Evolutionary conservation across 2,797 vertebrate species (phyloP).

Genomic region (Botia kubotai): DNA sequence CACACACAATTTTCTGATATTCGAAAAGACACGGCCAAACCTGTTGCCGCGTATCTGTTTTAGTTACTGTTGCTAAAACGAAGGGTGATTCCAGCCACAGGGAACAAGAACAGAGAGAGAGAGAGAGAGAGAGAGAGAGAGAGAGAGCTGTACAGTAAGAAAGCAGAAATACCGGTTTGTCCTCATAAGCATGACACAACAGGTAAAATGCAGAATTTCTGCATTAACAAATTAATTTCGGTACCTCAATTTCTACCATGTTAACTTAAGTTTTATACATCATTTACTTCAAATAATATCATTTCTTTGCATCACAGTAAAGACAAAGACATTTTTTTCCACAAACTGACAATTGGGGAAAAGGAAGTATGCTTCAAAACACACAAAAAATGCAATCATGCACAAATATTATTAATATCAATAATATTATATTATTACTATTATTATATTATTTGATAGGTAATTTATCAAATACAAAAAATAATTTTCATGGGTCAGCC

Average conservation of each 20-base stretch:
- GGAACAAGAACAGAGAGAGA: slow-evolving; percentile 39
- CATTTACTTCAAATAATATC: too few relatives aligned
- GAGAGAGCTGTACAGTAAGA: slow-evolving; percentile 70
- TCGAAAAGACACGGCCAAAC: slow-evolving; percentile 72
- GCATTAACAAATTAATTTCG: too few relatives aligned
- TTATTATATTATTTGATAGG: too few relatives aligned
- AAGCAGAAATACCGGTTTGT: slow-evolving; percentile 79
- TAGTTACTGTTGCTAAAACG: slow-evolving; percentile 86
- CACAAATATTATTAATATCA: background rate
- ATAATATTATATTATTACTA: too few relatives aligned
- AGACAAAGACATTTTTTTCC: too few relatives aligned
- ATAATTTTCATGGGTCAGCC: background rate
- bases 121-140: slow-evolving; percentile 46
- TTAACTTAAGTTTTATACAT: too few relatives aligned
- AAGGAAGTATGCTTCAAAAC: background rate
- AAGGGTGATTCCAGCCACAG: slow-evolving; percentile 71
- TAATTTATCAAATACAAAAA: too few relatives aligned
- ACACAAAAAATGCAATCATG: slow-evolving; percentile 1
- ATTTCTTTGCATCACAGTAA: too few relatives aligned
- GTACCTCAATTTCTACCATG: too few relatives aligned
- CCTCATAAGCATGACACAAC: slow-evolving; percentile 77
- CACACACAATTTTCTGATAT: slow-evolving; percentile 63
- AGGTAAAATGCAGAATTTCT: slow-evolving; percentile 65
- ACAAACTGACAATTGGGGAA: too few relatives aligned
- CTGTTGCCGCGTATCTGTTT: slow-evolving; percentile 71